Evolutionary conservation across 2,888 invertebrate species (phyloP), one percentile per base, ranked within the genome.

Genomic region (Cylindroiulus punctatus): DNA sequence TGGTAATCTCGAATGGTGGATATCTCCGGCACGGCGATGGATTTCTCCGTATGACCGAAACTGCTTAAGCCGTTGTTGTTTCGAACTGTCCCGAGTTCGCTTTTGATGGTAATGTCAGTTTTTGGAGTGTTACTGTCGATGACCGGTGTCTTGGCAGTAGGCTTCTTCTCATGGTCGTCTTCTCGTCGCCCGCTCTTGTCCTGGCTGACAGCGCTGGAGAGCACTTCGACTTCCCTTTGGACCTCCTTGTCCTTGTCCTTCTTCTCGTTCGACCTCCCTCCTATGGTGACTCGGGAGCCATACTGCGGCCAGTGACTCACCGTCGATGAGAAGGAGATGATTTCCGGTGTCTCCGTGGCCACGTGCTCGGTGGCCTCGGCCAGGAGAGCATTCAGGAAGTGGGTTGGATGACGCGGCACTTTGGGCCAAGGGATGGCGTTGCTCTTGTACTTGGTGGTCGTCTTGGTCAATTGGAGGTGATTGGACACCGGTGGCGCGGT

Each of bases 1-100:
- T 76, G 76, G 8, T 76, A 76, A 76, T 76, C 76, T 26, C 76
- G 26, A 30, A 76, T 76, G 76, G 76, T 76, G 30, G 76, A 76
- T 12, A 76, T 30, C 14, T 76, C 76, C 1, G 76, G 30, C 30
- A 76, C 8, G 1, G 22, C 14, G 30, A 76, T 76, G 0, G 76
- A 76, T 26, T 76, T 76, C 5, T 76, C 76, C 76, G 76, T 76
- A 12, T 8, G 76, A 14, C 14, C 30, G 30, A 76, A 30, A 30
- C 14, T 8, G 14, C 14, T 76, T 76, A 76, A 76, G 26, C 14
- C 30, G 22, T 36, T n/a, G 14, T n/a, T 83, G 40, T 83, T 19
- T 40, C 30, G 76, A 30, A 76, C 30, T 12, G 76, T 30, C 4
- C 76, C 83, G 0, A 83, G 7, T 83, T 83, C 83, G 40, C 83